Conservation (phyloP, 2,888 invertebrate genomes). For the Rhogogaster chlorosoma region DNA sequence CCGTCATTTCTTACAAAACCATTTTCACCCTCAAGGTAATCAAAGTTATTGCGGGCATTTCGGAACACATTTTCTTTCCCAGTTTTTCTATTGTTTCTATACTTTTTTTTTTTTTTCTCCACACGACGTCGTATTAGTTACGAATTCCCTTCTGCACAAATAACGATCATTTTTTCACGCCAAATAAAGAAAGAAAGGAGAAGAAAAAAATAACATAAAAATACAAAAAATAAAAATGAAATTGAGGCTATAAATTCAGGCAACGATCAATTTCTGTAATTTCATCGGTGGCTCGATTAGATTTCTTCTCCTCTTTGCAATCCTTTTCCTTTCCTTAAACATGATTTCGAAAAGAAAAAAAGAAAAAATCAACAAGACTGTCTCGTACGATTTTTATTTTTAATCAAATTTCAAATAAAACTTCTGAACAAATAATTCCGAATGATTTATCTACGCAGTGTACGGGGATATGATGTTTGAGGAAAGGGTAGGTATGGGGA, state of each 20-base stretch:
- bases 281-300: background rate
- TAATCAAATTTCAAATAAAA: no score
- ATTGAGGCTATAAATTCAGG: constrained; percentile 10
- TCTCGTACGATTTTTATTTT: no score
- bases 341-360: background rate
- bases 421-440: no score
- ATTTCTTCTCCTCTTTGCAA: background rate
- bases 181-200: background rate
- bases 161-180: constrained; percentile 30
- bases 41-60: constrained; percentile 38
- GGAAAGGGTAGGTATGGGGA: background rate
- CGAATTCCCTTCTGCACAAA: background rate
- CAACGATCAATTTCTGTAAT: constrained; percentile 7
- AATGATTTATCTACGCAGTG: no score
- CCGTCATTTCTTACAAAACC: constrained; percentile 30
- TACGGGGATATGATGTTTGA: background rate
- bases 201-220: background rate
- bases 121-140: constrained; percentile 17
- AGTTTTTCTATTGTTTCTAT: background rate
- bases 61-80: background rate
- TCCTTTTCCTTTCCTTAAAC: background rate
- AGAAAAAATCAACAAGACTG: no score
- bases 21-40: constrained; percentile 17
- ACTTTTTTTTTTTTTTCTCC: background rate
- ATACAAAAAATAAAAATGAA: background rate